phyloP scores from a whole-genome alignment of 2,888 invertebrate species.

The Caenorhabditis imperialis region DNA sequence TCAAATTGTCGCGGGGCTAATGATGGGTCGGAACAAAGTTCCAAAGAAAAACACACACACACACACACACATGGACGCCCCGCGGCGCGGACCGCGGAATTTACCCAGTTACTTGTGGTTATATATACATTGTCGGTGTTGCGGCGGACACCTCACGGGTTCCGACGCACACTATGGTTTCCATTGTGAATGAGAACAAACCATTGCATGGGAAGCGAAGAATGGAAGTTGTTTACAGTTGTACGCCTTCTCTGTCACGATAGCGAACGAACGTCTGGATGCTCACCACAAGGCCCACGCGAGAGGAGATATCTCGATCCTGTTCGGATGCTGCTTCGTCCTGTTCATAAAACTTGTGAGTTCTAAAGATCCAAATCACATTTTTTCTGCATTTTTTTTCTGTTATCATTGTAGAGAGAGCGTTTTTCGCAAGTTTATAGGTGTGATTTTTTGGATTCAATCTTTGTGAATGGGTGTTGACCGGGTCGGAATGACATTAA shows the following conservation, averaged over 20 bases:
- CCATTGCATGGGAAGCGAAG: not conserved
- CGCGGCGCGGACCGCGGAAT: not conserved
- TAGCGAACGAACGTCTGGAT: constrained; percentile 70
- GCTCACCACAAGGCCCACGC: constrained; percentile 77
- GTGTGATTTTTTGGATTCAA: constrained; percentile 47
- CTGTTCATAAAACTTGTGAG: constrained; percentile 72
- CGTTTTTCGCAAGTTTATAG: constrained; percentile 14
- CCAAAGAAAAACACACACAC: constrained; percentile 13
- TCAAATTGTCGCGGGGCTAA: constrained; percentile 4
- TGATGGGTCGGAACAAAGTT: not conserved
- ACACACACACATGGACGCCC: constrained; percentile 1
- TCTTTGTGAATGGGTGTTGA: constrained; percentile 14
- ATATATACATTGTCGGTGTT: not conserved
- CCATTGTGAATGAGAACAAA: no score
- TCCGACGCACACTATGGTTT: not conserved
- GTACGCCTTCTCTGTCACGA: constrained; percentile 62
- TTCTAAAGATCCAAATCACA: no score
- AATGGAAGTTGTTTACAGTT: constrained; percentile 55
- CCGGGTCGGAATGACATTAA: constrained; percentile 8
- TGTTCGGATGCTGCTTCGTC: constrained; percentile 74
- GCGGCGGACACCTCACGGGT: constrained; percentile 7
- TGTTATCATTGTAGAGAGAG: constrained; percentile 1
- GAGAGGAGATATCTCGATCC: constrained; percentile 74
- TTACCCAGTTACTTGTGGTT: not conserved
- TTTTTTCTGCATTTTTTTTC: no score